Base-by-base conservation (phyloP, 2,888 invertebrate genomes). In the Mythimna lalbum region DNA sequence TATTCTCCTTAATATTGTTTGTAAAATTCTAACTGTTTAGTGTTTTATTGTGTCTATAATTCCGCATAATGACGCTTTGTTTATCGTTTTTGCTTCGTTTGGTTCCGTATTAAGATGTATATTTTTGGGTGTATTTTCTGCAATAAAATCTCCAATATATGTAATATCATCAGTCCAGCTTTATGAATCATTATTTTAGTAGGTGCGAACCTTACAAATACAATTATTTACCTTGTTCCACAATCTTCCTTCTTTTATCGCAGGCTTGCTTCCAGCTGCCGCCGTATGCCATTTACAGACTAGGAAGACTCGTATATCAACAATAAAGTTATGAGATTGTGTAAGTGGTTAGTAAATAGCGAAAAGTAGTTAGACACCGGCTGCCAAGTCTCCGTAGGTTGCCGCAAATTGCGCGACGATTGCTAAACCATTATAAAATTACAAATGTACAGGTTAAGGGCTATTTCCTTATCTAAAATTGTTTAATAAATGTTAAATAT, bases 371-470 rank as follows among this genome's bases (percentile, higher is more conserved):
- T 65, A 70, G 69, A 60, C 59, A 71, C 56, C 50, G 43, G 23
- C 50, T 74, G 64, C 53, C 69, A 64, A 65, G 69, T 52, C 62
- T 43, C 55, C 62, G 78, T 81, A 72, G 78, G 68, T 73, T 63
- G 81, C 78, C 56, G 60, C 78, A 73, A 81, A 77, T 79, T 79
- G 73, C 81, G 65, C 33, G 9, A 56, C 19, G 36, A 65, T 81
- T 79, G 73, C 78, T 19, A 65, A 81, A 79, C 63, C 53, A 76
- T 70, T 77, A 64, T 69, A 76, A 69, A 65, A 80, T 75, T 75
- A 80, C 80, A 53, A 80, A 80, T 52, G 27, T 63, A 80, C 65
- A 65, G 76, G 64, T 75, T 69, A 62, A 75, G 80, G 76, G 62
- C 69, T 80, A 80, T 80, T 80, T 75, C 65, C 78, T 63, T 76